A percentile compares a stretch with the other conserved stretches of the same genome.
These are phyloP conservation scores for Zalophus californianus DNA, from an alignment of 2,797 vertebrate species.

Conservation along the genomic window DNA sequence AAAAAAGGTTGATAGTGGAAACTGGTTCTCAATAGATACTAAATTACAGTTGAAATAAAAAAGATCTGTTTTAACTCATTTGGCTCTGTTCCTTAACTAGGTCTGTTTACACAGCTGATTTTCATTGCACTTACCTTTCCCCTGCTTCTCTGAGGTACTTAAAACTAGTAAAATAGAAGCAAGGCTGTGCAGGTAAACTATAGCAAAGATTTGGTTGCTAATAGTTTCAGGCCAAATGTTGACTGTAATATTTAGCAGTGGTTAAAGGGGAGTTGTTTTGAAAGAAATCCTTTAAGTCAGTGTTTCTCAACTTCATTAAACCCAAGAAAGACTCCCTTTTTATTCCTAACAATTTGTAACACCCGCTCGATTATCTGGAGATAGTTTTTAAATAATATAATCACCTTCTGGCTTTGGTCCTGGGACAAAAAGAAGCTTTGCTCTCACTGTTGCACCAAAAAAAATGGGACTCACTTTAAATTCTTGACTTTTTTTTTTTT, in stretches of 20 bases:
- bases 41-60: constrained; percentile 24
- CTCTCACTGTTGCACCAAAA: not conserved
- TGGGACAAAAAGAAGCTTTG: not conserved
- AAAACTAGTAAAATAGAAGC: not conserved
- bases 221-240: constrained; percentile 14
- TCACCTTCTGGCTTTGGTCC: not conserved
- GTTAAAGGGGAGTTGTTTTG: constrained; percentile 48
- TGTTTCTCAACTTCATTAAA: constrained; percentile 28
- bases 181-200: not conserved
- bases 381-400: constrained; percentile 34
- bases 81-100: not conserved
- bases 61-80: not conserved
- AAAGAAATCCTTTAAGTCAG: constrained; percentile 5
- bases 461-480: not conserved
- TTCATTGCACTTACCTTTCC: not conserved
- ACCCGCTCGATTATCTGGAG: constrained; percentile 3
- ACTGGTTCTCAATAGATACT: constrained; percentile 11
- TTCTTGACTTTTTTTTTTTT: not conserved
- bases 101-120: constrained; percentile 29
- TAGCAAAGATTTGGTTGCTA: constrained; percentile 22
- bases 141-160: constrained; percentile 13
- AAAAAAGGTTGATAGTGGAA: not conserved
- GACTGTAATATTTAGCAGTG: not conserved
- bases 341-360: constrained; percentile 51
- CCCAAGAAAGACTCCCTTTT: constrained; percentile 15